Evolutionary conservation across 2,113 vertebrate species (phyloP), one percentile per base, ranked within the genome.

Genomic region (Neotragus moschatus): DNA sequence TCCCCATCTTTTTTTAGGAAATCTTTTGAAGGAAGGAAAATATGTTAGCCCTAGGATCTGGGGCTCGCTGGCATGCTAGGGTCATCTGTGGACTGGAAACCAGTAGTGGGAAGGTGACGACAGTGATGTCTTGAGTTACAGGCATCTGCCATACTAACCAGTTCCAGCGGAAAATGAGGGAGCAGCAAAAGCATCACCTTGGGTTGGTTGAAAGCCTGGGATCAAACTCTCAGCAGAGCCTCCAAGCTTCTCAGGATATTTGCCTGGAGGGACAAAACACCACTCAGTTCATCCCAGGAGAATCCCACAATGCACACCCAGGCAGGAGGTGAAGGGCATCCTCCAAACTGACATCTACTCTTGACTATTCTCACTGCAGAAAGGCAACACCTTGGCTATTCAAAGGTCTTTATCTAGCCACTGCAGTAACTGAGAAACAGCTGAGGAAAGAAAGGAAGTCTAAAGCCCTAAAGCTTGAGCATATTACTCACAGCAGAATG

Each of bases 201-300:
- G 97, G 47, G 98, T 47, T 0, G 99, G 53, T 84, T 98, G 99
- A 96, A 99, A 99, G 55, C 99, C 99, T 15, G 99, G 98, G 51
- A 99, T 99, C 94, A 99, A 98, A 98, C 99, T 99, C 98, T 99
- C 99, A 91, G 98, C 98, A 75, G 99, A 99, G 77, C 98, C 98
- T 13, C 98, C 98, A 25, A 98, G 97, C 96, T 99, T 99, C 88
- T 99, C 99, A 21, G 98, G 99, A 95, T 98, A 98, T 89, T 99
- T 99, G 97, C 99, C 99, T 99, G 97, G 6, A 98, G 96, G 33
- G 91, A 39, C 75, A 98, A 92, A 5, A 28, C 55, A 96, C 23
- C 47, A 81, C 25, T 96, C 93, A 80, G 55, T 58, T 91, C 81
- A 91, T 58, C n/a, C 56, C 61, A 53, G 66, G 58, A 94, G 85